Conservation (phyloP, 2,113 vertebrate species). For the Lasiurus cinereus region DNA sequence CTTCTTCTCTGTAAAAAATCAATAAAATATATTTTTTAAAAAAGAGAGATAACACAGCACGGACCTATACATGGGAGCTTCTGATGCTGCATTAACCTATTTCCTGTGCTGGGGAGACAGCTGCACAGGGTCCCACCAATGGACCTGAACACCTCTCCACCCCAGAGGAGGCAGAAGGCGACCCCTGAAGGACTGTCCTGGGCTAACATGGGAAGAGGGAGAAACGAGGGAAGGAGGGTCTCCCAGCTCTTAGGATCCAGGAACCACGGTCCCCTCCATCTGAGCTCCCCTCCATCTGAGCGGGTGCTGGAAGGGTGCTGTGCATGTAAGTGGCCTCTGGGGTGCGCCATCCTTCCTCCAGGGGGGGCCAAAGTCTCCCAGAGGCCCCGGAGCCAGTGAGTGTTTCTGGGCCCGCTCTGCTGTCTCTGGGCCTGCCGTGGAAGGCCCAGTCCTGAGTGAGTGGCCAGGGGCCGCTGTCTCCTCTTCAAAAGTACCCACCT, state of each 20-base stretch:
- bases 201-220: background rate
- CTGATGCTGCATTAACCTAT: background rate
- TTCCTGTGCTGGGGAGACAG: background rate
- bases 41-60: too few species aligned
- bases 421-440: background rate
- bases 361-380: background rate
- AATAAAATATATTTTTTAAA: too few species aligned
- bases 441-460: background rate
- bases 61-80: rapidly evolving
- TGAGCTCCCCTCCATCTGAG: background rate
- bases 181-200: background rate
- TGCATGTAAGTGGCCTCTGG: background rate
- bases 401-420: background rate
- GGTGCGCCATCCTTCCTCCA: background rate
- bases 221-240: background rate
- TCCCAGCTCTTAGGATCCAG: background rate
- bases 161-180: background rate
- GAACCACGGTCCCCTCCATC: background rate
- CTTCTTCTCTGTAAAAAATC: too few species aligned
- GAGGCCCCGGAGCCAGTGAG: too few species aligned
- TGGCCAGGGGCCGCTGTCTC: background rate
- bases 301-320: background rate
- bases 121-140: background rate
- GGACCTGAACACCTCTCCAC: background rate
- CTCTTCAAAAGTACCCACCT: background rate